Evolutionary conservation across 2,113 vertebrate species (phyloP).

Genomic region (Xenus cinereus): DNA sequence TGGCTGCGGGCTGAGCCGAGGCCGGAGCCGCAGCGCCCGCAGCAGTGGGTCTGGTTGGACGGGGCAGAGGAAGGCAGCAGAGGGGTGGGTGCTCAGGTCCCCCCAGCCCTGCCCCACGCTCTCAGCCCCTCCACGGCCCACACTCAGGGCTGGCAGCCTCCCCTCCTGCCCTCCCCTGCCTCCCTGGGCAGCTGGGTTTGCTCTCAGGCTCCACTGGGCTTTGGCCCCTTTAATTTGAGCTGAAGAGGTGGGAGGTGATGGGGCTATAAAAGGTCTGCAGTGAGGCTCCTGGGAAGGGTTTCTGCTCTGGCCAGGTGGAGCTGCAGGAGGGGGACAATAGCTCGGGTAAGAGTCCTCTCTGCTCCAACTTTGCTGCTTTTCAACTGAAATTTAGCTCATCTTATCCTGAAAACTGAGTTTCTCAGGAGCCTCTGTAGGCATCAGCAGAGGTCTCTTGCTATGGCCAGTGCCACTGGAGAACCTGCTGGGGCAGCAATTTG

Average conservation of each 20-base stretch:
- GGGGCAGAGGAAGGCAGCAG: background rate
- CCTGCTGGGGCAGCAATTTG: background rate
- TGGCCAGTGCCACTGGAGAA: background rate
- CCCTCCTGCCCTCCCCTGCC: fast-evolving
- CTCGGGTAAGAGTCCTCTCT: background rate
- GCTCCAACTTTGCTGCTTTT: background rate
- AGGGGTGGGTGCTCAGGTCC: background rate
- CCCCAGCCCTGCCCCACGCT: background rate
- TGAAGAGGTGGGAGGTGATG: background rate
- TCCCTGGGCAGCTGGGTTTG: background rate
- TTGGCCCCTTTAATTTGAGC: background rate
- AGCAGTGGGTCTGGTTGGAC: background rate
- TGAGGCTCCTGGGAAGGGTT: background rate
- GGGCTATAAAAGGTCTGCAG: background rate
- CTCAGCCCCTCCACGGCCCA: background rate
- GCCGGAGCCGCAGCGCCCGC: background rate
- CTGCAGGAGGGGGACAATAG: background rate
- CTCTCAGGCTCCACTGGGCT: background rate
- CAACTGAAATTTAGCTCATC: fast-evolving
- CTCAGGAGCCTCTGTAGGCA: background rate
- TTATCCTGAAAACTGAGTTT: background rate
- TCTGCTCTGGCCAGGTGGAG: fast-evolving
- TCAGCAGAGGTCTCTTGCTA: background rate
- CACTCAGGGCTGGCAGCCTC: background rate
- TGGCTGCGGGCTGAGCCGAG: background rate